A percentile compares a stretch with the other conserved stretches of the same genome.
Evolutionary conservation across 2,797 vertebrate genomes (phyloP).

Genomic region (Amblyraja radiata): DNA sequence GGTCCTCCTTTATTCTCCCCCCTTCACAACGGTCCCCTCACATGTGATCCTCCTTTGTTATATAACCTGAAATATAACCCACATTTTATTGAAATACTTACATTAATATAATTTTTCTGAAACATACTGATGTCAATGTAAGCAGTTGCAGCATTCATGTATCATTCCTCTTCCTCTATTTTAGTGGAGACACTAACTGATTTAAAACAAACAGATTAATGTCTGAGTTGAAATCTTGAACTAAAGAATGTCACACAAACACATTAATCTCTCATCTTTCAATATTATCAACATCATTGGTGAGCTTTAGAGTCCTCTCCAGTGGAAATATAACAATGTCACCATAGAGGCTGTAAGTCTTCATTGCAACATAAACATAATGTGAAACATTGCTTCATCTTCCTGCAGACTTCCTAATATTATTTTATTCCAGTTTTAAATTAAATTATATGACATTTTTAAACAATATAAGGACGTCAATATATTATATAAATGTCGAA

Average conservation of each 20-base stretch:
- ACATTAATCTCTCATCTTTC: neutral
- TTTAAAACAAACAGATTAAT: neutral
- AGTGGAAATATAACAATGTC: neutral
- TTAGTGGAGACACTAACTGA: neutral
- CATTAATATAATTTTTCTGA: neutral
- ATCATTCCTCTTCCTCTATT: neutral
- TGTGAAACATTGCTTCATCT: neutral
- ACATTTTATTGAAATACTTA: neutral
- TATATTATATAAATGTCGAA: neutral
- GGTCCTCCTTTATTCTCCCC: too few relatives aligned
- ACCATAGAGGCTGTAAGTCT: neutral
- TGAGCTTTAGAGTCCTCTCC: neutral
- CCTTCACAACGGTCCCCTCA: too few relatives aligned
- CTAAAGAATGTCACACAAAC: neutral
- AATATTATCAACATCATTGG: slow-evolving; percentile 9
- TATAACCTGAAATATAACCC: neutral
- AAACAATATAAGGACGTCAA: neutral
- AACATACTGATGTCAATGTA: neutral
- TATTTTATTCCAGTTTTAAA: neutral
- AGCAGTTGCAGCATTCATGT: neutral
- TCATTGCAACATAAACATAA: neutral
- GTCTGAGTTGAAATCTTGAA: neutral
- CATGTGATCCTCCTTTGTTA: too few relatives aligned
- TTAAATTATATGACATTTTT: neutral
- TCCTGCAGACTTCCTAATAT: too few relatives aligned